Percentiles rank a stretch among this genome's conserved stretches.
These are phyloP conservation scores for Campaea margaritaria DNA, from an alignment of 2,888 invertebrate genomes.

Conservation along the genomic window DNA sequence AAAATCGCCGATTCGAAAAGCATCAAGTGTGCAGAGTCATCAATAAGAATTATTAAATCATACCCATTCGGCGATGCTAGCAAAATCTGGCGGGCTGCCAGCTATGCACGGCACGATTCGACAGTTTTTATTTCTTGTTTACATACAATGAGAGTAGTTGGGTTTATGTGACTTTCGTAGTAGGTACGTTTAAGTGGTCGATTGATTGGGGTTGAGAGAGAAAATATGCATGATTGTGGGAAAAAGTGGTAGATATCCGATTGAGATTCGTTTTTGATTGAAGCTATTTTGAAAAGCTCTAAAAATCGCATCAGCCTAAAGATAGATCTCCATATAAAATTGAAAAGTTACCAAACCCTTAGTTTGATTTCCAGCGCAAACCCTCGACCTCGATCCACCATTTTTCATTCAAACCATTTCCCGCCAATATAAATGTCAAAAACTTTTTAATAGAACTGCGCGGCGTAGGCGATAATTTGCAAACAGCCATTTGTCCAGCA, in stretches of 20 bases:
- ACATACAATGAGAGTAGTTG: slow-evolving; percentile 30
- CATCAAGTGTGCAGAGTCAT: slow-evolving; percentile 19
- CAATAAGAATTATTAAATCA: slow-evolving; percentile 28
- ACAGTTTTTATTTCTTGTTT: slow-evolving; percentile 35
- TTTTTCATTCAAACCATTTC: slow-evolving; percentile 3
- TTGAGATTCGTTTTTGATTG: not conserved
- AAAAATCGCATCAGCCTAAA: too few relatives aligned
- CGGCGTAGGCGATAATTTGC: slow-evolving; percentile 13
- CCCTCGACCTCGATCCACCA: slow-evolving; percentile 1
- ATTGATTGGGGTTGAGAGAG: not conserved
- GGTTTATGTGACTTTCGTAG: slow-evolving; percentile 13
- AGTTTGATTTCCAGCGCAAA: not conserved
- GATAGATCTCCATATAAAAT: too few relatives aligned
- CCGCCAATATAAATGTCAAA: slow-evolving; percentile 7
- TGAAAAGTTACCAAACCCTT: too few relatives aligned
- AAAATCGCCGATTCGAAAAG: slow-evolving; percentile 7
- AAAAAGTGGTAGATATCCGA: not conserved
- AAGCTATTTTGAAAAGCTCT: not conserved
- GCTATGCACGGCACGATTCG: slow-evolving; percentile 20
- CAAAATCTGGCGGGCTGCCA: slow-evolving; percentile 27
- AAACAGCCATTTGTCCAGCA: slow-evolving; percentile 20
- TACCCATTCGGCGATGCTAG: slow-evolving; percentile 4
- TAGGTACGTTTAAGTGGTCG: not conserved
- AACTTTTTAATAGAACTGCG: slow-evolving; percentile 16
- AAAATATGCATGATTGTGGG: not conserved